Conservation (phyloP, 2,888 invertebrate species). For the Arctia plantaginis region DNA sequence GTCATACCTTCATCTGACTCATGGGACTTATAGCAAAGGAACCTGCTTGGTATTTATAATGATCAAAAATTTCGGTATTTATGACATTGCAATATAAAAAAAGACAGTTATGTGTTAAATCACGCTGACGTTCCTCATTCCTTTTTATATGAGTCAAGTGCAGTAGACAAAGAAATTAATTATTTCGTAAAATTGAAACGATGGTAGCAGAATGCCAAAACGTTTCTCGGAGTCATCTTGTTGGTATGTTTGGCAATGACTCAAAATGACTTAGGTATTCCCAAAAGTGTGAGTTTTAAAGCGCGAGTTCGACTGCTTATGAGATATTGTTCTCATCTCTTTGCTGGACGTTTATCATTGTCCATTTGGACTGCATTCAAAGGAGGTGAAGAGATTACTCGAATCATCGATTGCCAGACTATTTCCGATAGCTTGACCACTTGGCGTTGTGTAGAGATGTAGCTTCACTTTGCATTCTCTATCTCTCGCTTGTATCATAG, state of each 20-base stretch:
- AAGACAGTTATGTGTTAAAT: background rate
- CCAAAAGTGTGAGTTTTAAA: background rate
- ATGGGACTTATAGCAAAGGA: background rate
- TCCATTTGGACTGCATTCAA: too few relatives aligned
- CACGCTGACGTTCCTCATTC: background rate
- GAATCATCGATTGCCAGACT: too few relatives aligned
- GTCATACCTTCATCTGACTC: background rate
- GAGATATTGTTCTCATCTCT: background rate
- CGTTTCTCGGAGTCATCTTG: background rate
- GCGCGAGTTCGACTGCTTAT: background rate
- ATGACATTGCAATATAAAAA: background rate
- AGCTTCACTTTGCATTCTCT: too few relatives aligned
- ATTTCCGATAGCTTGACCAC: too few relatives aligned
- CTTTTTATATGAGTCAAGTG: background rate
- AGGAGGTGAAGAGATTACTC: too few relatives aligned
- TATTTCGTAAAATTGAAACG: background rate
- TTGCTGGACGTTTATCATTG: background rate
- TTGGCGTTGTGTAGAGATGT: too few relatives aligned
- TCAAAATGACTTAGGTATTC: background rate
- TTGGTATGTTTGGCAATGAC: background rate
- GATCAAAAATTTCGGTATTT: background rate
- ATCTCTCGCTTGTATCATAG: background rate
- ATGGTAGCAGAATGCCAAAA: background rate
- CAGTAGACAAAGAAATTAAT: background rate
- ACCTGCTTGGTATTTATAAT: background rate